Base-by-base conservation (phyloP, 2,113 vertebrate species). In the Psilopogon haemacephalus region DNA sequence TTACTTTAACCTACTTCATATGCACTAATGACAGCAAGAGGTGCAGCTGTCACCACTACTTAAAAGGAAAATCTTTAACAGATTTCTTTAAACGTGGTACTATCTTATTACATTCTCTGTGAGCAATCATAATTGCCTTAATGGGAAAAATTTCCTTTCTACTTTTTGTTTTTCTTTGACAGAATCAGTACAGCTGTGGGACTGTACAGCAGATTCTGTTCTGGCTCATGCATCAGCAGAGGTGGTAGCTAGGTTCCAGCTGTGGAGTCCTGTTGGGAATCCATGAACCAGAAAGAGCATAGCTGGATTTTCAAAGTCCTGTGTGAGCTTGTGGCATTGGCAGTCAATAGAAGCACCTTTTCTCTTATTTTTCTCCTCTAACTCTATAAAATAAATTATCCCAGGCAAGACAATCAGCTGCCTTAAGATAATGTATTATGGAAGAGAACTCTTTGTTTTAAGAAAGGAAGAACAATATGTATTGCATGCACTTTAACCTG, bases 381-480 rank as follows among this genome's bases (percentile, higher is more conserved):
- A 93, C 90, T 95, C 92, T 70, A 89, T 74, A 95, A 95, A 94
- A 94, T 78, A 93, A 95, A 95, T 64, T 37, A 86, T 90, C 75
- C 95, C 83, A 90, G 81, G 71, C 87, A 89, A 95, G 90, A 93
- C 69, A 88, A 95, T 91, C 93, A 86, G 28, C 32, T 50, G 33
- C 52, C 86, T 68, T 62, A 95, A 40, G 71, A 63, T 64, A 75
- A 84, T 11, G 75, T 21, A 55, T 82, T 88, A 87, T 91, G 64
- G 6, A 95, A 88, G 80, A 86, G 32, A 90, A 74, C 17, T 68
- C 85, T 95, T 81, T 79, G 65, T 85, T 82, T 95, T 86, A 73
- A 87, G 86, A 94, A 89, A 84, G 42, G 13, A 74, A 59, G 52
- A 85, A 33, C 46, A 33, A 42, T 40, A 65, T 38, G 50, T 18